Conservation (phyloP, 2,797 vertebrate species). For the Sylvia borin region DNA sequence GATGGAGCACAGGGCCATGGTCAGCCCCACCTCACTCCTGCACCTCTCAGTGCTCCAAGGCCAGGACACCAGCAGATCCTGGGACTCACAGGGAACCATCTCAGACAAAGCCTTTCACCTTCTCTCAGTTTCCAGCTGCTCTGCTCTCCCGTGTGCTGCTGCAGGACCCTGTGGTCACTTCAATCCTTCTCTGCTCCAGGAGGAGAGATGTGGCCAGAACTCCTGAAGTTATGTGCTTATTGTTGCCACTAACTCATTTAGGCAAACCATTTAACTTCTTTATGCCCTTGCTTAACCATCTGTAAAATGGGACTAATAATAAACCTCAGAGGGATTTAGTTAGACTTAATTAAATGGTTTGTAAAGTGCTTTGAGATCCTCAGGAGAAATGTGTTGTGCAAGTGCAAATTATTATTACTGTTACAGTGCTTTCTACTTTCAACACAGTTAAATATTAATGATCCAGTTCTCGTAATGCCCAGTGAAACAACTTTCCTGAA, state of each 20-base stretch:
- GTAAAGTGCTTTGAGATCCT: conserved; percentile 67
- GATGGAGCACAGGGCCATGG: background rate
- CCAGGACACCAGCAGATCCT: background rate
- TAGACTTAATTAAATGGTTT: conserved; percentile 70
- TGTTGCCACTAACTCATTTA: conserved; percentile 63
- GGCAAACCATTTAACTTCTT: conserved; percentile 67
- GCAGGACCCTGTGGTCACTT: background rate
- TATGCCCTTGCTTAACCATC: conserved; percentile 68
- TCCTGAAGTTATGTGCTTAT: background rate
- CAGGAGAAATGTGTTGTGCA: conserved; percentile 65
- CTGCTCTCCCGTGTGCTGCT: background rate
- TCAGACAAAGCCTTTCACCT: background rate
- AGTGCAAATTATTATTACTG: conserved; percentile 67
- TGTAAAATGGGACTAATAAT: conserved; percentile 70
- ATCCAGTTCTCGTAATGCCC: conserved; percentile 41
- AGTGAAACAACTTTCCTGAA: conserved; percentile 37
- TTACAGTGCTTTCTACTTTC: conserved; percentile 60
- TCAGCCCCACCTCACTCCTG: background rate
- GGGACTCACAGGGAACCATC: background rate
- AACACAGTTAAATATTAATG: conserved; percentile 70
- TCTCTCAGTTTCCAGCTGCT: background rate
- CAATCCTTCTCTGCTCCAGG: background rate
- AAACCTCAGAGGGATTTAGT: conserved; percentile 63
- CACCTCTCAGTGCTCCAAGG: background rate
- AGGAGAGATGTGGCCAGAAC: background rate